These are phyloP conservation scores for Neogale vison DNA, from an alignment of 2,113 vertebrate genomes.

Conservation along the genomic window DNA sequence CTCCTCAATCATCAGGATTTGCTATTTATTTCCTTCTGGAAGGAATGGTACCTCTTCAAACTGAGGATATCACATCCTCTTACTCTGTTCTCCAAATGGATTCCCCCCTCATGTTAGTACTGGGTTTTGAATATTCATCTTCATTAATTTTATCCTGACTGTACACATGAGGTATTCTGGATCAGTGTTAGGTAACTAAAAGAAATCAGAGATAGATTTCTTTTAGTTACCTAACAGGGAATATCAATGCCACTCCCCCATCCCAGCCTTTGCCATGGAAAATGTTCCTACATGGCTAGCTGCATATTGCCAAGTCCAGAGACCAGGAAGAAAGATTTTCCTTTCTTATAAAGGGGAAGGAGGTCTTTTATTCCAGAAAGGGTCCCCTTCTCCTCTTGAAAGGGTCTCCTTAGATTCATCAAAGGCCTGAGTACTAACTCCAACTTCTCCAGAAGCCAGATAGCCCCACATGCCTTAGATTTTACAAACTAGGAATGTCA, in stretches of 20 bases:
- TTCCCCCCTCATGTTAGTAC: not conserved
- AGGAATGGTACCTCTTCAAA: not conserved
- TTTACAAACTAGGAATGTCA: conserved; percentile 25
- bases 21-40: not conserved
- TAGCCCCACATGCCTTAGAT: not conserved
- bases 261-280: not conserved
- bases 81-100: not conserved
- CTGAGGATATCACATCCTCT: not conserved
- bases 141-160: conserved; percentile 50
- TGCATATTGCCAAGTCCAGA: not conserved
- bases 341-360: not conserved
- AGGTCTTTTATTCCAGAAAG: not conserved
- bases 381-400: not conserved
- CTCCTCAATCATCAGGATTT: not conserved
- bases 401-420: not conserved
- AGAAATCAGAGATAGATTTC: not conserved
- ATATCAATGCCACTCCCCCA: not conserved
- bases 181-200: not conserved
- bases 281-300: not conserved
- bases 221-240: conserved; percentile 14
- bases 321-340: not conserved
- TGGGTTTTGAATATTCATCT: not conserved
- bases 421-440: not conserved
- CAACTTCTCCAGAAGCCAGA: not conserved
- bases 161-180: not conserved